Percentiles rank a stretch among this genome's conserved stretches.
phyloP scores from a whole-genome alignment of 2,797 vertebrate species.

The Eleutherodactylus coqui region DNA sequence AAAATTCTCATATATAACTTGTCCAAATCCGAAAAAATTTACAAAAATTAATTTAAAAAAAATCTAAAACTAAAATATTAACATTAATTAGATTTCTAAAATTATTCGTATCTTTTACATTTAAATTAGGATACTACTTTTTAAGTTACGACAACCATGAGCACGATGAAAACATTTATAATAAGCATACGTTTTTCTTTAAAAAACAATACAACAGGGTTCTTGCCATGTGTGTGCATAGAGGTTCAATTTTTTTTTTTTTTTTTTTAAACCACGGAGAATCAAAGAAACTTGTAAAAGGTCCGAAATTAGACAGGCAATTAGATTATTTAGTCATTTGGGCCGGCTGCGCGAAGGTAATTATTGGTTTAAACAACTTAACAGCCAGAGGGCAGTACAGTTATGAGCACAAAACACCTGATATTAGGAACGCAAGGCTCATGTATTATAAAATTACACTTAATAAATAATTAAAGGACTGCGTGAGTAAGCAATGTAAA shows the following conservation, averaged over 20 bases:
- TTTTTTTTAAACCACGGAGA: not conserved
- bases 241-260: no score
- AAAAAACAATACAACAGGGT: no score
- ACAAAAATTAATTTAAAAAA: not conserved
- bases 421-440: slow-evolving; percentile 11
- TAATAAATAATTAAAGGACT: slow-evolving; percentile 50
- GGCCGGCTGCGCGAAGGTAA: slow-evolving; percentile 44
- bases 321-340: slow-evolving; percentile 48
- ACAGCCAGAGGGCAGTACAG: slow-evolving; percentile 57
- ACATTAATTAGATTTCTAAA: not conserved
- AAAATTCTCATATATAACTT: not conserved
- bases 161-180: not conserved
- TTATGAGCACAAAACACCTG: slow-evolving; percentile 39
- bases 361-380: slow-evolving; percentile 52
- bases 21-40: not conserved
- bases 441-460: slow-evolving; percentile 49
- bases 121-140: not conserved
- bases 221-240: not conserved
- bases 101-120: not conserved
- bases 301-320: slow-evolving; percentile 40
- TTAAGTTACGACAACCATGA: not conserved
- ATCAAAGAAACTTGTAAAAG: slow-evolving; percentile 7
- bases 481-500: slow-evolving; percentile 36
- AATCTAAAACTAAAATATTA: not conserved
- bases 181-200: no score